Evolutionary conservation across 1,140 invertebrate genomes (phyloP), one percentile per base, ranked within the genome.

Genomic region (Leptinotarsa lineolata): DNA sequence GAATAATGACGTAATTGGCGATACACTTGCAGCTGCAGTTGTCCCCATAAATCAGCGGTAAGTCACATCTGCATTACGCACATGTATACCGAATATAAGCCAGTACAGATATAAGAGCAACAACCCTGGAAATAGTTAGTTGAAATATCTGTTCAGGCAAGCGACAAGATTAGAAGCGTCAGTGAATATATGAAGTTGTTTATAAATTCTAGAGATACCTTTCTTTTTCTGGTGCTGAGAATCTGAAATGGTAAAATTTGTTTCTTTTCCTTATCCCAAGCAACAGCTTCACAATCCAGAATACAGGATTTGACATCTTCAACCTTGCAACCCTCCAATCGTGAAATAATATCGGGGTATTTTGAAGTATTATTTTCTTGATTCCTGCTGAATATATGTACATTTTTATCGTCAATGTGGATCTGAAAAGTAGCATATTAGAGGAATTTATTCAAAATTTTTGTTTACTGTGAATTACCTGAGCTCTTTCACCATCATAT

Each of bases 401-500:
- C 88, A 16, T 88, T 87, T 0, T 92, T 91, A 77, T 91, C 86
- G 30, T 87, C 79, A 1, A 92, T 83, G 81, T 97, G 95, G 78
- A 97, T 95, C 90, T 94, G 78, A 30, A 72, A 76, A 60, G 70
- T 11, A 39, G 8, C 30, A 2, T 39, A 11, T 39, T 39, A 39
- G 8, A 39, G 30, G 30, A 39, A 11, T 39, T 39, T 39, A 39
- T 39, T 11, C 8, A 39, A 39, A 39, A 39, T 11, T n/a, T 59
- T 16, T 59, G 20, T 2, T 3, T 18, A 59, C 0, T 12, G 20
- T 18, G 58, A 16, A 45, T 72, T 74, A 96, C 93, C 88, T 99
- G 98, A 4, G 97, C 98, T 82, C 98, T 87, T 88, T 99, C 98
- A 4, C 98, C 98, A 85, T 99, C 98, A 85, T 99, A 99, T 85